Conservation (phyloP, 2,113 vertebrate genomes). For the Natator depressus region DNA sequence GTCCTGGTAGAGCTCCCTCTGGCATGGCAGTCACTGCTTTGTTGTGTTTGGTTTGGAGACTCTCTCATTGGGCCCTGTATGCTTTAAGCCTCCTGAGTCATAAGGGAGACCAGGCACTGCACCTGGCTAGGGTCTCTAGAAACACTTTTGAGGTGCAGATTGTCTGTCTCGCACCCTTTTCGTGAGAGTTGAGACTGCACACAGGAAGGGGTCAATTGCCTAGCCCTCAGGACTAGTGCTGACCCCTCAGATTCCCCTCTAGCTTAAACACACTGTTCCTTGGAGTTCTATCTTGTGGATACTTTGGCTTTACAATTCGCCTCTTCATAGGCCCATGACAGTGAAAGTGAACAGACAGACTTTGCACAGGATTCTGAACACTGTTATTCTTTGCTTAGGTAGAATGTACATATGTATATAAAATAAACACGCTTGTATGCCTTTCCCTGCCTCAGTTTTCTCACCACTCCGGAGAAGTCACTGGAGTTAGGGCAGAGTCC, state of each 20-base stretch:
- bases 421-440: neutral
- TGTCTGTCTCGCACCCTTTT: neutral
- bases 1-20: neutral
- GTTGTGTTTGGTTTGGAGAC: neutral
- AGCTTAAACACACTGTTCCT: neutral
- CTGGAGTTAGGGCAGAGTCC: neutral
- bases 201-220: neutral
- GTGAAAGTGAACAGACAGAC: neutral
- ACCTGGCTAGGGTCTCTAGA: neutral
- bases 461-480: neutral
- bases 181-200: neutral
- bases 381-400: neutral
- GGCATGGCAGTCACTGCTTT: neutral
- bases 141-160: neutral
- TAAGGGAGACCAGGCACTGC: neutral
- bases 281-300: neutral
- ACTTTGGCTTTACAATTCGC: neutral
- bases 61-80: neutral
- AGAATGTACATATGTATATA: neutral
- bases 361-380: neutral
- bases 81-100: neutral
- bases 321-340: neutral
- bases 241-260: neutral
- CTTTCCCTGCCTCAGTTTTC: neutral
- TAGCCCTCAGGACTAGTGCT: neutral